Evolutionary conservation across 1,140 invertebrate genomes (phyloP), one percentile per base, ranked within the genome.

Genomic region (Drosophila ohnishii): DNA sequence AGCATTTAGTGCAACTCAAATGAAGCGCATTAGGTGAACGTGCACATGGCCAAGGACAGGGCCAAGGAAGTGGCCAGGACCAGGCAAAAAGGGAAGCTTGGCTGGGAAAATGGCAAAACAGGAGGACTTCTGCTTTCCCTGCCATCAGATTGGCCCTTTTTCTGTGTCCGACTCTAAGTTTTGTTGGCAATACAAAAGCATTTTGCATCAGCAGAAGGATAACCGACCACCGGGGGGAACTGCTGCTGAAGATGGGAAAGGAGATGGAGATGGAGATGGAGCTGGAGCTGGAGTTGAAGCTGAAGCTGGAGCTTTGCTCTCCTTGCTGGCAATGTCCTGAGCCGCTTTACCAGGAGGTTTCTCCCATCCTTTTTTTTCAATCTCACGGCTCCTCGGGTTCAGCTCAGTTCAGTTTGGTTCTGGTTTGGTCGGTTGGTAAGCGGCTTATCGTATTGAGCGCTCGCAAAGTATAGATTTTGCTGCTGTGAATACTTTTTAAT

Each of bases 111-210:
- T 2, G 40, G 60, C 53, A 45, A 51, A 53, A 25, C 42, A 34
- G 37, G 48, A 57, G 25, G 5, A 28, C 57, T 62, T n/a, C n/a
- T n/a, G n/a, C n/a, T n/a, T n/a, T 42, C 30, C 48, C 30, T n/a
- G 22, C 22, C 30, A 47, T 73, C 71, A 75, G 75, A 63, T 67
- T 57, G 50, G 59, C 69, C 72, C 25, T 67, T 53, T 53, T 50
- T 37, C 34, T 55, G 53, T 44, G 47, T 67, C 37, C 45, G 30
- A 51, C 42, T 78, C 60, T 40, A 56, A 86, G 80, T 85, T 86
- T 79, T 82, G 83, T 83, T 88, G 84, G 84, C 83, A 75, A 87
- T 88, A 87, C 84, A 87, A 87, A 88, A 87, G 84, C 84, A 80
- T 87, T 87, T 87, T 87, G 84, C 83, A 87, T 87, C 69, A 61